phyloP scores from a whole-genome alignment of 2,888 invertebrate genomes.

The Aleiodes testaceus region DNA sequence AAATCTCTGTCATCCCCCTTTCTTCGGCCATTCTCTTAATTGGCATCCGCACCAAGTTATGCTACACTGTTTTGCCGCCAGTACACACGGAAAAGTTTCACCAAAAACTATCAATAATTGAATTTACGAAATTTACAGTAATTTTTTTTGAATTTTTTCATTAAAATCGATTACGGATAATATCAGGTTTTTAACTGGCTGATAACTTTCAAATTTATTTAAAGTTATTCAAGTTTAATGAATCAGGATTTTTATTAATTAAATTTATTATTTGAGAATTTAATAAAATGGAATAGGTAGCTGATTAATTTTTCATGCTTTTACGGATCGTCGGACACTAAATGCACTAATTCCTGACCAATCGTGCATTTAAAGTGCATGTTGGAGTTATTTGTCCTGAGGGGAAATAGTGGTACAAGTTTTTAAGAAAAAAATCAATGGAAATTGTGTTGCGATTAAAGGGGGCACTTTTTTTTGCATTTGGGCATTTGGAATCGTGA shows the following conservation, averaged over 20 bases:
- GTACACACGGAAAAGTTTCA: constrained; percentile 9
- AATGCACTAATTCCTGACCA: constrained; percentile 42
- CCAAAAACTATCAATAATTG: constrained; percentile 21
- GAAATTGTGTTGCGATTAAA: too few species aligned
- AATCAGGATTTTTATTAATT: constrained; percentile 2
- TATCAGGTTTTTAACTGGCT: not conserved
- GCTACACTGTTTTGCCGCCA: constrained; percentile 25
- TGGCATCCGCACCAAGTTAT: constrained; percentile 50
- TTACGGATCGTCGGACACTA: constrained; percentile 55
- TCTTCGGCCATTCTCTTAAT: constrained; percentile 59
- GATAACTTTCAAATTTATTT: constrained; percentile 18
- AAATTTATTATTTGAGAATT: not conserved
- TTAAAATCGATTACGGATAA: constrained; percentile 1
- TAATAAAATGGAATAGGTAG: constrained; percentile 48
- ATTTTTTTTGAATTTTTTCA: not conserved
- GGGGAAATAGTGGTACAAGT: not conserved
- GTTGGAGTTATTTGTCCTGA: constrained; percentile 10
- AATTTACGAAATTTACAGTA: constrained; percentile 2
- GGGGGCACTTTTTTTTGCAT: constrained; percentile 1
- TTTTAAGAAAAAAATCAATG: not conserved
- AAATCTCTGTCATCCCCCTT: constrained; percentile 58
- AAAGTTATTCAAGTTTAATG: constrained; percentile 11
- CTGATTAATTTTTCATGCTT: constrained; percentile 55
- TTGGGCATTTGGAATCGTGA: not conserved
- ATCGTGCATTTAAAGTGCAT: constrained; percentile 23